Evolutionary conservation across 2,797 vertebrate species (phyloP).

Genomic region (Euphonia xanthogaster): DNA sequence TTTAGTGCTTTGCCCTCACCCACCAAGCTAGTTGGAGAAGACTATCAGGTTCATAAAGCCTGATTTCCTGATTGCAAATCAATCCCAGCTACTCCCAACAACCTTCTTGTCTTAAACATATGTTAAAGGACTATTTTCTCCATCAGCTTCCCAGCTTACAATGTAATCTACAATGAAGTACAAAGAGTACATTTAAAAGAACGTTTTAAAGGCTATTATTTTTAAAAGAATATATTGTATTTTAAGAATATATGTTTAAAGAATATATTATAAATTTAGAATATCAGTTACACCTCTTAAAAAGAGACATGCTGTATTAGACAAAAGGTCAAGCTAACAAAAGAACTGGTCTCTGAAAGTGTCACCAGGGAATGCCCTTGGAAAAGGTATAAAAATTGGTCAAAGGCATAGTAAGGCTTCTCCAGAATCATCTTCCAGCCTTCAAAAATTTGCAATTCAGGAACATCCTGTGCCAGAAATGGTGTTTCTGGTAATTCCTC

Average conservation of each 20-base stretch:
- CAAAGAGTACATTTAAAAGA: neutral
- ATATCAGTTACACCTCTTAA: neutral
- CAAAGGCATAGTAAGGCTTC: neutral
- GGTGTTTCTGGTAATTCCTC: neutral
- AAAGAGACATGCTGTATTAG: neutral
- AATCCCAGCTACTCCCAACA: neutral
- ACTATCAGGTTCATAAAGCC: neutral
- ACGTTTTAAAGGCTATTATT: neutral
- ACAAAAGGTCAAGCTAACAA: neutral
- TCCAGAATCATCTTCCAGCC: neutral
- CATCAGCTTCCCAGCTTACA: neutral
- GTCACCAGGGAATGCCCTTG: neutral
- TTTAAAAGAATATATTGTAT: neutral
- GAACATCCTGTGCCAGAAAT: neutral
- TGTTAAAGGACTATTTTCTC: neutral
- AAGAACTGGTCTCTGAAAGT: neutral
- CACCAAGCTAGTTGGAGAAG: neutral
- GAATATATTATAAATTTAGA: neutral
- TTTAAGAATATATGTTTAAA: neutral
- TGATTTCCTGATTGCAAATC: neutral
- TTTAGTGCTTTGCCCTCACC: neutral
- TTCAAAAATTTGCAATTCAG: neutral
- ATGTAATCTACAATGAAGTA: neutral
- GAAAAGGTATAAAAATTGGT: neutral
- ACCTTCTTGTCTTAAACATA: neutral